phyloP scores from a whole-genome alignment of 2,888 invertebrate species.

The Aspidapion aeneum region DNA sequence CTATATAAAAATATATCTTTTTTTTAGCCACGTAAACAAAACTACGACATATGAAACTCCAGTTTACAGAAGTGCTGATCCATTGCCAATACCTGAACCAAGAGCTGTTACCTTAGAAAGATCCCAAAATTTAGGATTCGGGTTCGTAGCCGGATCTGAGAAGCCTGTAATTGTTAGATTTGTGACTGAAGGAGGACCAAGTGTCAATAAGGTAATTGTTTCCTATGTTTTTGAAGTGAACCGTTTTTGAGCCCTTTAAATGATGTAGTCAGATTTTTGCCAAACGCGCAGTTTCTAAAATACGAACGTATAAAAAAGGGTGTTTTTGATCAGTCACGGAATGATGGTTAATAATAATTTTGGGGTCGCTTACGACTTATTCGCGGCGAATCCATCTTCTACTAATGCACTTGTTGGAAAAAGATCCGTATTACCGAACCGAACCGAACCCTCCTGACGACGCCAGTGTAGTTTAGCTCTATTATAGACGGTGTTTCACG shows the following conservation, averaged over 20 bases:
- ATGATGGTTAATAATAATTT: too few relatives aligned
- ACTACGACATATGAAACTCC: constrained; percentile 92
- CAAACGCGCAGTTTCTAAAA: too few relatives aligned
- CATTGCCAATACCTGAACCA: constrained; percentile 72
- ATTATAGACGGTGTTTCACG: too few relatives aligned
- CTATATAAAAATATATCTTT: too few relatives aligned
- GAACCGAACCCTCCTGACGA: too few relatives aligned
- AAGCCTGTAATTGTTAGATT: constrained; percentile 88
- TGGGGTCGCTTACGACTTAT: too few relatives aligned
- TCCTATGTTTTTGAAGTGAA: background rate
- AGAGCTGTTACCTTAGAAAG: constrained; percentile 71
- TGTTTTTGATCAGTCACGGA: too few relatives aligned
- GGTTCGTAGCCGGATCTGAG: constrained; percentile 94
- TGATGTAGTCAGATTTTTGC: background rate
- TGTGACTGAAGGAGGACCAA: constrained; percentile 87
- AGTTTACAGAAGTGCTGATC: constrained; percentile 54
- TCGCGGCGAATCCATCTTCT: too few relatives aligned
- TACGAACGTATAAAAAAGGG: too few relatives aligned
- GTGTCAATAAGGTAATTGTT: constrained; percentile 69
- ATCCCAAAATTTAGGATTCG: constrained; percentile 81
- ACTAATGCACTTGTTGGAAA: too few relatives aligned
- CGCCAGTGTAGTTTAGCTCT: too few relatives aligned
- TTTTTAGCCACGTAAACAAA: constrained; percentile 73
- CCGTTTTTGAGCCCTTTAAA: background rate
- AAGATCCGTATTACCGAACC: too few relatives aligned